These are phyloP conservation scores for Hypocryptadius cinnamomeus DNA, from an alignment of 2,113 vertebrate genomes.

Conservation along the genomic window DNA sequence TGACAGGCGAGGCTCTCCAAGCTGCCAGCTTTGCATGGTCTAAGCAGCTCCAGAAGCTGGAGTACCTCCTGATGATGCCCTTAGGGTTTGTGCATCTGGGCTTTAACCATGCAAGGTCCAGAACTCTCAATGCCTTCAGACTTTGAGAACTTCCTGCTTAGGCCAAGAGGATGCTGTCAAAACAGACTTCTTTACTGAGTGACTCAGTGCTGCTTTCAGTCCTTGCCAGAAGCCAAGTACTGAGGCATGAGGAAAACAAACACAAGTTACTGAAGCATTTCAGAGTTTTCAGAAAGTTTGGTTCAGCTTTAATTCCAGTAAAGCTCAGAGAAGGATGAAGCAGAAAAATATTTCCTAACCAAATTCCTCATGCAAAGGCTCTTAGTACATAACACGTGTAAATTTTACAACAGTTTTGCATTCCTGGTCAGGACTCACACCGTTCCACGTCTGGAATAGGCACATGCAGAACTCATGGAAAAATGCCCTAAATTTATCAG, in stretches of 20 bases:
- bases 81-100: neutral
- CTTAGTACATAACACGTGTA: neutral
- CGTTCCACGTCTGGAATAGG: neutral
- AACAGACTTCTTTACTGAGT: constrained; percentile 44
- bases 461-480: neutral
- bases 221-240: constrained; percentile 46
- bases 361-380: constrained; percentile 9
- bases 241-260: constrained; percentile 52
- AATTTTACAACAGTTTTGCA: neutral
- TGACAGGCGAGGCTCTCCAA: neutral
- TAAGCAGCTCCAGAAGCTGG: neutral
- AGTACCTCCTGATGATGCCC: neutral
- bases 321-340: constrained; percentile 15
- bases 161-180: constrained; percentile 28
- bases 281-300: constrained; percentile 50
- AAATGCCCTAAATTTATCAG: neutral
- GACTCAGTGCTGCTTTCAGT: constrained; percentile 51
- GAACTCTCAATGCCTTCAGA: neutral
- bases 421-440: neutral
- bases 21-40: neutral
- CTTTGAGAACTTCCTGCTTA: constrained; percentile 6
- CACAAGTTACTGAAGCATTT: constrained; percentile 50
- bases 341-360: constrained; percentile 17
- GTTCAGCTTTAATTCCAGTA: constrained; percentile 41
- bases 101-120: neutral